phyloP scores from a whole-genome alignment of 2,888 invertebrate genomes.

The Clanis bilineata region DNA sequence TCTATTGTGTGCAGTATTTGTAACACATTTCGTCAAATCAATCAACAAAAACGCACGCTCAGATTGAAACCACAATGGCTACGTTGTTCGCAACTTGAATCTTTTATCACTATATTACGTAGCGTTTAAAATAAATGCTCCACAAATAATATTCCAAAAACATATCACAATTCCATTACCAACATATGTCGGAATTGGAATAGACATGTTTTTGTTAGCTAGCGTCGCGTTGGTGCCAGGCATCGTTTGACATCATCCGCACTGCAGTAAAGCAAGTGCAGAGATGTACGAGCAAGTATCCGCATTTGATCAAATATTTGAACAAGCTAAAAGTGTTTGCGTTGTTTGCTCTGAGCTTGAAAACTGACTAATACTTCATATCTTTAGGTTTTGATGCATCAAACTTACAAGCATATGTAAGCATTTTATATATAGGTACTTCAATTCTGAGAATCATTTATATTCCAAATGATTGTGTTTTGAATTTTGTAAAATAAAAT shows the following conservation, averaged over 20 bases:
- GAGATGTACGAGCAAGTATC: background rate
- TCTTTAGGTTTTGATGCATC: background rate
- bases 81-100: too few relatives aligned
- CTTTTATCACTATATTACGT: too few relatives aligned
- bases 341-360: background rate
- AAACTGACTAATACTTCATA: background rate
- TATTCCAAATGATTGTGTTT: background rate
- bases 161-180: background rate
- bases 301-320: conserved; percentile 5
- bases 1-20: too few relatives aligned
- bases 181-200: background rate
- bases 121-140: too few relatives aligned
- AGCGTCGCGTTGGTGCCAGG: background rate
- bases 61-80: too few relatives aligned
- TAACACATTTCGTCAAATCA: too few relatives aligned
- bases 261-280: background rate
- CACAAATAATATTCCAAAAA: background rate
- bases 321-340: conserved; percentile 4
- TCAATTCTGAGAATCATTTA: background rate
- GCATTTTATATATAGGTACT: background rate
- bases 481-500: background rate
- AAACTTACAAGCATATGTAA: background rate
- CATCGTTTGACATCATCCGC: background rate
- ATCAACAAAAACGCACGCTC: too few relatives aligned
- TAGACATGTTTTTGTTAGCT: background rate